These are phyloP conservation scores for Mongoloraphidia duomilia DNA, from an alignment of 2,888 invertebrate genomes.

Conservation along the genomic window DNA sequence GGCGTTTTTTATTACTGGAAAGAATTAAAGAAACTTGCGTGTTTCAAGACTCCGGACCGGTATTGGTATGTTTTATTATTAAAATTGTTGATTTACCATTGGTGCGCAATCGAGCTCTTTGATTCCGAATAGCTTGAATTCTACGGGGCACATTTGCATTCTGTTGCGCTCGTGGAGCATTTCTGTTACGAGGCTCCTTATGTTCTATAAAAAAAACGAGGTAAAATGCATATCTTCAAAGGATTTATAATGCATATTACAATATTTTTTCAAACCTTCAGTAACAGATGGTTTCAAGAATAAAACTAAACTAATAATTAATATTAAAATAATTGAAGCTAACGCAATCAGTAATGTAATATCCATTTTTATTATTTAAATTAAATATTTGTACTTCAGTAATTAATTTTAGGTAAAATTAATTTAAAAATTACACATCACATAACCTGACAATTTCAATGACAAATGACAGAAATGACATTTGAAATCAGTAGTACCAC, in stretches of 20 bases:
- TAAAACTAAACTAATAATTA: conserved; percentile 27
- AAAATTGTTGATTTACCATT: conserved; percentile 27
- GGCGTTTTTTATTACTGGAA: no score
- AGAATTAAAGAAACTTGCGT: no score
- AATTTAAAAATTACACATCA: no score
- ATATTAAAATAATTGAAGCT: conserved; percentile 26
- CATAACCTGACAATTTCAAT: no score
- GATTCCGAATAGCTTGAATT: conserved; percentile 58
- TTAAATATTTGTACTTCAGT: no score
- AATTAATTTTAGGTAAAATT: no score
- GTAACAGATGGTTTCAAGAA: conserved; percentile 22
- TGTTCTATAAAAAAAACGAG: neutral
- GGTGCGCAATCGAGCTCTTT: conserved; percentile 49
- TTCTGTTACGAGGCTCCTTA: neutral
- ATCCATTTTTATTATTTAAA: conserved; percentile 26
- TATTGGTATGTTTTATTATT: no score
- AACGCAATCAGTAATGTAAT: conserved; percentile 30
- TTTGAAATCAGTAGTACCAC: no score
- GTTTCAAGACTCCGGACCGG: no score
- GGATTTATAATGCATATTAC: conserved; percentile 2
- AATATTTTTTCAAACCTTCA: conserved; percentile 9
- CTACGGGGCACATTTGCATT: conserved; percentile 45
- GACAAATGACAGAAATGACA: no score
- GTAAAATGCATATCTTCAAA: neutral
- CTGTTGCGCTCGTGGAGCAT: neutral